Percentiles rank a stretch among this genome's conserved stretches.
Evolutionary conservation across 2,113 vertebrate genomes (phyloP).

Genomic region (Sylvilagus bachmani): DNA sequence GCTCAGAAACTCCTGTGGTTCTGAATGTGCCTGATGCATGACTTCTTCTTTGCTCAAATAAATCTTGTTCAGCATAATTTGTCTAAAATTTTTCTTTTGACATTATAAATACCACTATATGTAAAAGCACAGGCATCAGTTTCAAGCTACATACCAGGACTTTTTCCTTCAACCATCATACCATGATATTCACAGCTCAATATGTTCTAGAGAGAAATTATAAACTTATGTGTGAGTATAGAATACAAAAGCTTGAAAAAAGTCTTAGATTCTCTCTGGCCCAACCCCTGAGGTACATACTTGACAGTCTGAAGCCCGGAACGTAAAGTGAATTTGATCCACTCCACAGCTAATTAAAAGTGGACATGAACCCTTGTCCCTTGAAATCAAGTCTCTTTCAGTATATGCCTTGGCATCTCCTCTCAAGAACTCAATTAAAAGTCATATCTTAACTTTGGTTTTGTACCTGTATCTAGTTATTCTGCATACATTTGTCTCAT

Average conservation of each 20-base stretch:
- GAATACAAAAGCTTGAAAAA: not conserved
- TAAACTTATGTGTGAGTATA: no score
- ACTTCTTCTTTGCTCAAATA: not conserved
- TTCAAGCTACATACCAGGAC: not conserved
- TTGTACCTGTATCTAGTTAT: not conserved
- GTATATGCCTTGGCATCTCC: not conserved
- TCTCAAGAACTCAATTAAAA: not conserved
- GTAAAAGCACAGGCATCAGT: not conserved
- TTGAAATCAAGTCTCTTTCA: not conserved
- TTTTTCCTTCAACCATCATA: not conserved
- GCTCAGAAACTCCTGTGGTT: not conserved
- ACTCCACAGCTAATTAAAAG: not conserved
- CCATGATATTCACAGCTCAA: not conserved
- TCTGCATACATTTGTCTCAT: not conserved
- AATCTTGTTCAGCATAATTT: not conserved
- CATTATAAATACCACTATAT: not conserved
- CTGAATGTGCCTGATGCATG: not conserved
- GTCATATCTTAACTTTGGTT: not conserved
- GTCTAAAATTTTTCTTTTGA: not conserved
- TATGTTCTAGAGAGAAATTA: not conserved
- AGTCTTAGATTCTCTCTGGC: not conserved
- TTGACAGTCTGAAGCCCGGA: not conserved
- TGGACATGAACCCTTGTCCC: not conserved
- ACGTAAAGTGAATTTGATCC: not conserved
- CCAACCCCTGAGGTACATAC: not conserved